phyloP scores from a whole-genome alignment of 2,888 invertebrate genomes.

The Trichopria drosophilae region DNA sequence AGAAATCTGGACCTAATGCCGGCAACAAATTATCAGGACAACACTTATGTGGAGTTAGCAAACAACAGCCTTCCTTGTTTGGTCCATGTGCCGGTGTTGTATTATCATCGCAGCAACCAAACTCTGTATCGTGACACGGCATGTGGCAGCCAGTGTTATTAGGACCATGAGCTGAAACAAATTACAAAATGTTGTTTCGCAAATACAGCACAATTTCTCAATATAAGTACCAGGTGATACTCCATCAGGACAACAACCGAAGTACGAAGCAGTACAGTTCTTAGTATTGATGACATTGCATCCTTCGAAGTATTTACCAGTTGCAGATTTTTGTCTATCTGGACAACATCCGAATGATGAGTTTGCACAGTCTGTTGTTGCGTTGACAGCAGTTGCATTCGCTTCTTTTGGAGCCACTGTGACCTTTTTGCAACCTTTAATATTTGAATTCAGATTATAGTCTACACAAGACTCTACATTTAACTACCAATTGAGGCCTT shows the following conservation, averaged over 20 bases:
- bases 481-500: too few relatives aligned
- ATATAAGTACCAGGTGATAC: slow-evolving; percentile 62
- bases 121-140: slow-evolving; percentile 69
- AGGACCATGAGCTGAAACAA: slow-evolving; percentile 66
- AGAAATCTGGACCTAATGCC: slow-evolving; percentile 74
- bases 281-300: slow-evolving; percentile 59
- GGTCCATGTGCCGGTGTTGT: slow-evolving; percentile 84
- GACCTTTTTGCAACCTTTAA: too few relatives aligned
- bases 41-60: slow-evolving; percentile 76
- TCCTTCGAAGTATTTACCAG: slow-evolving; percentile 68
- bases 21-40: slow-evolving; percentile 85
- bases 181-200: background rate
- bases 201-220: slow-evolving; percentile 1
- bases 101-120: slow-evolving; percentile 87
- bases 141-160: slow-evolving; percentile 75
- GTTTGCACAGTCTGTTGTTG: slow-evolving; percentile 59
- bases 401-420: too few relatives aligned
- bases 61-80: slow-evolving; percentile 79
- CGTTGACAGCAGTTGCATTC: too few relatives aligned
- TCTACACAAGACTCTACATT: too few relatives aligned
- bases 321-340: slow-evolving; percentile 67
- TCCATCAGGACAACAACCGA: slow-evolving; percentile 77
- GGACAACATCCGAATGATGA: slow-evolving; percentile 76
- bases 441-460: too few relatives aligned
- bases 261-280: slow-evolving; percentile 65